Evolutionary conservation across 2,113 vertebrate species (phyloP).

Genomic region (Aleadryas rufinucha): DNA sequence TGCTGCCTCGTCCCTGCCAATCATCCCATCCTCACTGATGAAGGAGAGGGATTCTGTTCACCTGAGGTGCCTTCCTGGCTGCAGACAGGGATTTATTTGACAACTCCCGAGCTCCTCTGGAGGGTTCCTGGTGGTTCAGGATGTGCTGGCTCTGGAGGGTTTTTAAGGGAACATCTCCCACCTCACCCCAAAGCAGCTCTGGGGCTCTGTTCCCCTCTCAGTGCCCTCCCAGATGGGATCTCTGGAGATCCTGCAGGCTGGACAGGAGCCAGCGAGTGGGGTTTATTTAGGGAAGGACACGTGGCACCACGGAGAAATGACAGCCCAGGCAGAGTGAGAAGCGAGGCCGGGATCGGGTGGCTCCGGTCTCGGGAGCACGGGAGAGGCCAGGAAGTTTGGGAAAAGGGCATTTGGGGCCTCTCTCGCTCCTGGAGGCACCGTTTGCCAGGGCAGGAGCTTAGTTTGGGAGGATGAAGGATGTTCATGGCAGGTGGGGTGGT

Average conservation of each 20-base stretch:
- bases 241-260: background rate
- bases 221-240: rapidly evolving
- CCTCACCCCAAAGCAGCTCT: background rate
- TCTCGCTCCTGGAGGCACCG: rapidly evolving
- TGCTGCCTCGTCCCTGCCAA: background rate
- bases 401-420: background rate
- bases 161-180: background rate
- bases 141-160: background rate
- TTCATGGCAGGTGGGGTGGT: rapidly evolving
- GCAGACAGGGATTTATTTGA: background rate
- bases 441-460: background rate
- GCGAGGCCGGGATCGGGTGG: background rate
- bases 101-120: background rate
- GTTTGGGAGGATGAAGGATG: background rate
- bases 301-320: background rate
- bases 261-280: background rate
- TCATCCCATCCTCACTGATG: background rate
- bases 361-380: rapidly evolving
- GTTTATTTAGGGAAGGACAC: background rate
- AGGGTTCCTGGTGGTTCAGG: rapidly evolving
- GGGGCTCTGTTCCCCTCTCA: background rate
- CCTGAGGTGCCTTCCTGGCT: background rate
- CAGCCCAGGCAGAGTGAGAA: background rate
- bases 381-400: background rate
- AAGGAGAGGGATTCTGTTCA: background rate